Evolutionary conservation across 2,113 vertebrate genomes (phyloP), one percentile per base, ranked within the genome.

Genomic region (Dicrurus megarhynchus): DNA sequence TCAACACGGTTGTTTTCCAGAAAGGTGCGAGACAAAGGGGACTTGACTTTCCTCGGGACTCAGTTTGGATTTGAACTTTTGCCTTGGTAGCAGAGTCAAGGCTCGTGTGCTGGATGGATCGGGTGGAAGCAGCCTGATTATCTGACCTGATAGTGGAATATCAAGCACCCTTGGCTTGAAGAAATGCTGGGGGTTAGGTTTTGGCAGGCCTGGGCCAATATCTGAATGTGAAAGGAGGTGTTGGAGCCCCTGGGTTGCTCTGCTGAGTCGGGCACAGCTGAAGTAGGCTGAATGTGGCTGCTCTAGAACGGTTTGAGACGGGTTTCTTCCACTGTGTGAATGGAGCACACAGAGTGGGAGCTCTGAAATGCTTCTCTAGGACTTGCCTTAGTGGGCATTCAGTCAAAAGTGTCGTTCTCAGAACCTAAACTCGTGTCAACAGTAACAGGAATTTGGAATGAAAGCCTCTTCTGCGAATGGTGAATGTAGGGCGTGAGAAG

Each of bases 281-380:
- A n/a, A n/a, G n/a, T n/a, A n/a, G n/a, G 64, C 42, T 28, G 44
- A 24, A 4, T 0, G 42, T n/a, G 42, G 13, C 28, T 67, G 33
- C 21, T 73, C 44, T 32, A 13, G 11, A 11, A 28, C 1, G 21
- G 3, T 37, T 23, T 50, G 49, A 13, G 70, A 4, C 4, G 26
- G 13, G 49, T 73, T 80, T 20, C 8, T 39, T 11, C 8, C 26
- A 6, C 37, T 2, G 56, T 3, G 13, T 13, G 42, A 77, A 1
- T 3, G 7, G 49, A 71, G 53, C 3, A 2, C 3, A 0, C 28
- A 3, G 42, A 16, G 24, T 7, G 28, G 6, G 32, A 80, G 60
- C 67, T 64, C 24, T 27, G 0, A 41, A 53, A 32, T 5, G 3
- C 41, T 23, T 11, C 50, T 30, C 78, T 9, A 18, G 65, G 55